Base-by-base conservation (phyloP, 37 sponge, comb jelly and placozoan genomes). In the Agelas oroides region DNA sequence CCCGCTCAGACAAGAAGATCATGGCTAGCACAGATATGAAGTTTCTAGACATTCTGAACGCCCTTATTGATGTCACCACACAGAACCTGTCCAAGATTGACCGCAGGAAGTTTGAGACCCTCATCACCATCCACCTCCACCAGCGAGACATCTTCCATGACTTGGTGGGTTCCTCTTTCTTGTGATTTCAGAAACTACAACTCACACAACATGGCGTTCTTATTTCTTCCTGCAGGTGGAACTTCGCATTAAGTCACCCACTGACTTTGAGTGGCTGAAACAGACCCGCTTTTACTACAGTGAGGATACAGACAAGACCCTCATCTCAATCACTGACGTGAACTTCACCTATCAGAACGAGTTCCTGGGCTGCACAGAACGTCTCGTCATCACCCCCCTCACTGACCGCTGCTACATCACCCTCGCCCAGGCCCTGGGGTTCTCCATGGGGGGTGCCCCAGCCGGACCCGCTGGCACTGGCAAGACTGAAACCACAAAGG, bases 371-470 rank as follows among this genome's bases (percentile, higher is more conserved):
- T 98, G 99, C 79, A 96, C 95, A n/a, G 99, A 98, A 68, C 93
- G 99, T 70, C 95, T 98, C 23, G 96, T 96, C 71, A 98, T 98
- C 84, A 98, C 99, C 11, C 99, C 99, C 14, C 93, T 98, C 63
- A 98, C 99, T 66, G 99, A 98, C 66, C 82, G 95, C 71, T 98
- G 99, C 86, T 98, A 98, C 93, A 98, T 98, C 80, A 96, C 95
- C 6, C 85, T 98, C 36, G 96, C 99, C 40, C 99, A 98, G 82
- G 99, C 99, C 16, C 92, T 98, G 55, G 94, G 96, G 59, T 96
- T 98, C 95, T 85, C 93, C 58, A 83, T 98, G 84, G 99, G 99
- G n/a, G 99, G 96, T 37, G 84, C 99, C 18, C 99, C 99, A 6
- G 99, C 99, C 74, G 99, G 99, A 8, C 99, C 99, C n/a, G 99